These are phyloP conservation scores for Bombus confusus DNA, from an alignment of 1,140 invertebrate genomes.

Conservation along the genomic window DNA sequence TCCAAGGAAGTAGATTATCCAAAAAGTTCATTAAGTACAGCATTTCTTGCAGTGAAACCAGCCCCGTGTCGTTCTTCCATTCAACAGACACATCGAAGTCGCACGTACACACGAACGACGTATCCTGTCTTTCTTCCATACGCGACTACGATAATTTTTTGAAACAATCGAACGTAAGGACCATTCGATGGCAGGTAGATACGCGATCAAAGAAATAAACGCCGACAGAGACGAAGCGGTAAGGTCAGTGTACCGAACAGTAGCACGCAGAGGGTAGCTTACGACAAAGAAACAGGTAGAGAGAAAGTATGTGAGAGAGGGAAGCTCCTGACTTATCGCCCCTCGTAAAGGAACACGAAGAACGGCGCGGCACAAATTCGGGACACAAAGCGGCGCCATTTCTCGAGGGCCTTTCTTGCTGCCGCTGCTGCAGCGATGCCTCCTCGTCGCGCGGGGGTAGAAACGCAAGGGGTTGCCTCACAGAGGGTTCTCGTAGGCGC, in stretches of 20 bases:
- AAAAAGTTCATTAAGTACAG: neutral
- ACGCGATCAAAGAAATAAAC: neutral
- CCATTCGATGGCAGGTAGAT: neutral
- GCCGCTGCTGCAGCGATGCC: constrained; percentile 53
- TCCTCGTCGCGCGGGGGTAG: constrained; percentile 51
- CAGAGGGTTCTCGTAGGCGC: constrained; percentile 56
- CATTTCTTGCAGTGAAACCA: neutral
- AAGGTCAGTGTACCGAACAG: constrained; percentile 45
- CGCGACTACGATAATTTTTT: constrained; percentile 47
- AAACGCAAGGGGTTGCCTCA: constrained; percentile 23
- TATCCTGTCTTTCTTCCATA: neutral
- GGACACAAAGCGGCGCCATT: constrained; percentile 75
- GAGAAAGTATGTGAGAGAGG: constrained; percentile 24
- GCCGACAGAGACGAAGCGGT: constrained; percentile 7
- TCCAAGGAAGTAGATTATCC: neutral
- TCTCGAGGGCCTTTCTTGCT: constrained; percentile 73
- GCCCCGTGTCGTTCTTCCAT: neutral
- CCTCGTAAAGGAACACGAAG: constrained; percentile 70
- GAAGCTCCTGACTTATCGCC: constrained; percentile 72
- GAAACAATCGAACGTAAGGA: constrained; percentile 6
- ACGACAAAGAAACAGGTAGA: constrained; percentile 1
- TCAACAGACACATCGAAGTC: no score
- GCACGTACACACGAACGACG: neutral
- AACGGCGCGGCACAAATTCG: constrained; percentile 75
- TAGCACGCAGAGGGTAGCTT: neutral